Percentiles rank a stretch among this genome's conserved stretches.
These are phyloP conservation scores for Gambusia yucatana DNA, from an alignment of 2,797 vertebrate species.

Conservation along the genomic window DNA sequence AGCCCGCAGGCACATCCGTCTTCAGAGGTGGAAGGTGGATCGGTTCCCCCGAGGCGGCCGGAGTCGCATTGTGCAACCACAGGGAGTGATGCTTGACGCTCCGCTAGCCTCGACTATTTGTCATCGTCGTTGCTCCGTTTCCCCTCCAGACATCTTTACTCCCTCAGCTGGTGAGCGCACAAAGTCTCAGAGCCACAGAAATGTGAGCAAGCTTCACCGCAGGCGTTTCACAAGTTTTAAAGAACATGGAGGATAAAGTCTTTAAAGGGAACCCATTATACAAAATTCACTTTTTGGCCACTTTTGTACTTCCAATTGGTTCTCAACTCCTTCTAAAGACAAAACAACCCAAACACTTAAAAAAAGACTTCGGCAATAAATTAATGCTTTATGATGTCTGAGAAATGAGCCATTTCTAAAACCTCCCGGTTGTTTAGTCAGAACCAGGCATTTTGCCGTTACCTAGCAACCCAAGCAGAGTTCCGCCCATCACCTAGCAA, in stretches of 20 bases:
- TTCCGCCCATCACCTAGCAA: too few relatives aligned
- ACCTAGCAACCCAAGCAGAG: too few relatives aligned
- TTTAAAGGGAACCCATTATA: too few relatives aligned
- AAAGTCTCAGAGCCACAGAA: conserved; percentile 23
- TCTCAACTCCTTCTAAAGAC: too few relatives aligned
- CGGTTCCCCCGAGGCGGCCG: conserved; percentile 49
- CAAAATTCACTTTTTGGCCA: too few relatives aligned
- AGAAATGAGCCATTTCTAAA: too few relatives aligned
- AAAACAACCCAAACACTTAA: too few relatives aligned
- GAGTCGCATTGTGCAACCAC: conserved; percentile 58
- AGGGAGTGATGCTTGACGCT: conserved; percentile 52
- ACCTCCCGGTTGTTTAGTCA: too few relatives aligned
- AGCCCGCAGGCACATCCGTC: conserved; percentile 22
- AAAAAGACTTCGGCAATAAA: too few relatives aligned
- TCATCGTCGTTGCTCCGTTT: conserved; percentile 54
- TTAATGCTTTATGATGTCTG: too few relatives aligned
- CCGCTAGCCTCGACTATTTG: conserved; percentile 55
- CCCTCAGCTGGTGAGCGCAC: conserved; percentile 35
- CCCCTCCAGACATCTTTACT: conserved; percentile 47
- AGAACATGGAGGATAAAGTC: conserved; percentile 2
- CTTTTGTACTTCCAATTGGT: too few relatives aligned
- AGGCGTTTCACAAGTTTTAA: conserved; percentile 14
- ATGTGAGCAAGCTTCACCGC: conserved; percentile 24
- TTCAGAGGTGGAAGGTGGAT: conserved; percentile 36
- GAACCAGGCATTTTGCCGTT: too few relatives aligned